Base-by-base conservation (phyloP, 2,113 vertebrate genomes). In the Callopanchax toddi region DNA sequence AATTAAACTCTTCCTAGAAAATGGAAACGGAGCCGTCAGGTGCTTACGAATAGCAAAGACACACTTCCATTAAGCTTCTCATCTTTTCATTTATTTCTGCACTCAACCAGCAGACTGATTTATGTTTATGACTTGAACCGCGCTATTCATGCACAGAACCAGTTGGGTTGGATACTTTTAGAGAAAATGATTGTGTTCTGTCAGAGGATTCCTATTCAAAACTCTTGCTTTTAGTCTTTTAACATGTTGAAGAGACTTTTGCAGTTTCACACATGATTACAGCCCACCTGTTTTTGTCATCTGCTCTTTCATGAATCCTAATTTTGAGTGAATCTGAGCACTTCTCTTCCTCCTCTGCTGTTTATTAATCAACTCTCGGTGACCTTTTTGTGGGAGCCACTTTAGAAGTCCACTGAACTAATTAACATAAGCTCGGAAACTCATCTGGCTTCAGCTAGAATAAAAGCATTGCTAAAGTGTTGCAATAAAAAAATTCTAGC, bases 221-320 rank as follows among this genome's bases (percentile, higher is more conserved):
- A 70, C 56, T 71, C 50, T 20, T 11, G 21, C 26, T 18, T 65
- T 50, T 50, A 11, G 55, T 64, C 12, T 69, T 76, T 57, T 71
- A 67, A 79, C 86, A 60, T 60, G 79, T 59, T 74, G 71, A 60
- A 66, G 82, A 83, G 71, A 76, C 6, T 42, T 42, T 42, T 22
- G 67, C 60, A 54, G 83, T 77, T 46, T 48, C 25, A 43, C 56
- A 59, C 29, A 3, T 69, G 48, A 71, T 67, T 56, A 48, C 62
- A 45, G 42, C 17, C 49, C 18, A 29, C n/a, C 45, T 43, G 25
- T 45, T 58, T 67, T 25, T 20, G 34, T 26, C 25, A 17, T n/a
- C 17, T 39, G 21, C 11, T 15, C 20, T 11, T 45, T 48, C 39
- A 21, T 75, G 62, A 67, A 74, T 80, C 81, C 76, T 46, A 32